Evolutionary conservation across 2,113 vertebrate species (phyloP).

Genomic region (Amphilophus citrinellus): DNA sequence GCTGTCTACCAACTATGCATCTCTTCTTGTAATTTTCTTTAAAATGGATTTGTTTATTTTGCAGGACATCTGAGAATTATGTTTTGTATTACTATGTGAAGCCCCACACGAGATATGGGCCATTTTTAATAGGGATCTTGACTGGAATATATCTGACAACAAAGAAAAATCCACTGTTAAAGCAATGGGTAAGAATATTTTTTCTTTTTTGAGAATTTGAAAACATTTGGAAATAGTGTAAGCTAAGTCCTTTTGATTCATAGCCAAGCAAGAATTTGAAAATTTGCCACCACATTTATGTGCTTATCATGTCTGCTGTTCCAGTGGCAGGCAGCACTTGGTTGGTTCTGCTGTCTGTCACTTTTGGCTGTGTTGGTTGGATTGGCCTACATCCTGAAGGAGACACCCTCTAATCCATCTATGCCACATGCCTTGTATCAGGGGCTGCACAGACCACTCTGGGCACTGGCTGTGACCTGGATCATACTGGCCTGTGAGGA

Average conservation of each 20-base stretch:
- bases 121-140: slow-evolving; percentile 86
- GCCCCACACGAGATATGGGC: slow-evolving; percentile 87
- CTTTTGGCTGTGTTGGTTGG: slow-evolving; percentile 78
- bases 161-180: slow-evolving; percentile 75
- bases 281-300: neutral
- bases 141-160: slow-evolving; percentile 81
- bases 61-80: slow-evolving; percentile 79
- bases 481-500: slow-evolving; percentile 86
- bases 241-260: neutral
- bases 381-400: slow-evolving; percentile 78
- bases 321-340: slow-evolving; percentile 81
- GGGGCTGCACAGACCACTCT: slow-evolving; percentile 83
- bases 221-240: neutral
- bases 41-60: slow-evolving; percentile 21
- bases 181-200: slow-evolving; percentile 75
- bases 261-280: neutral
- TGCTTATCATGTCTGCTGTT: neutral
- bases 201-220: neutral
- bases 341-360: slow-evolving; percentile 81
- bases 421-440: slow-evolving; percentile 82
- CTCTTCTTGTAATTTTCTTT: neutral
- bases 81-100: slow-evolving; percentile 86
- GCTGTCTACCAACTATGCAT: neutral
- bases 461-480: slow-evolving; percentile 85
- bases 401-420: slow-evolving; percentile 64